Percentiles rank a stretch among this genome's conserved stretches.
These are phyloP conservation scores for Meganola albula DNA, from an alignment of 2,888 invertebrate genomes.

Conservation along the genomic window DNA sequence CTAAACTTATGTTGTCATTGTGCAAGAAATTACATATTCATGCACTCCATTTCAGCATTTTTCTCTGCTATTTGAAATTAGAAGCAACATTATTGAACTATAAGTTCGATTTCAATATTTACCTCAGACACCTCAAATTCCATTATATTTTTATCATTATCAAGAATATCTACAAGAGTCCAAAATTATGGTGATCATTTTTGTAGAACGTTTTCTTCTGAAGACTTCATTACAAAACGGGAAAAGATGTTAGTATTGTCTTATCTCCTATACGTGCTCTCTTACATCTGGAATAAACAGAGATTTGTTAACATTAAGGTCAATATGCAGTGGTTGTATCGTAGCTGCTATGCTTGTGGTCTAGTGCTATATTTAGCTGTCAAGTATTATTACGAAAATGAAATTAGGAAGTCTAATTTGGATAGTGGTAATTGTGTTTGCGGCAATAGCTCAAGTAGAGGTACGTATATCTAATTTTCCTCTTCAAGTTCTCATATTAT, in stretches of 20 bases:
- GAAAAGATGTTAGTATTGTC: slow-evolving; percentile 29
- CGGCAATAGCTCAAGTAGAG: slow-evolving; percentile 44
- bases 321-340: slow-evolving; percentile 52
- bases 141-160: no score
- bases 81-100: no score
- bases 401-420: slow-evolving; percentile 44
- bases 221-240: background rate
- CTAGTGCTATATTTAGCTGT: slow-evolving; percentile 50
- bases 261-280: slow-evolving; percentile 48
- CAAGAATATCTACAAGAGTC: no score
- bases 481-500: background rate
- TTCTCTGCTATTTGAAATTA: no score
- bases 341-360: slow-evolving; percentile 51
- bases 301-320: slow-evolving; percentile 2
- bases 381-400: slow-evolving; percentile 60
- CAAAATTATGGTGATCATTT: slow-evolving; percentile 8
- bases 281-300: slow-evolving; percentile 8
- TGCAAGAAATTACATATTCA: no score
- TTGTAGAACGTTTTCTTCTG: slow-evolving; percentile 11
- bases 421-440: slow-evolving; percentile 31
- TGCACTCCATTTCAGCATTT: no score
- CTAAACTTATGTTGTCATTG: no score
- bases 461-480: slow-evolving; percentile 31
- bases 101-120: no score
- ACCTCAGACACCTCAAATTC: no score